Base-by-base conservation (phyloP, 2,888 invertebrate genomes). In the Rambutsinella grinnellia region DNA sequence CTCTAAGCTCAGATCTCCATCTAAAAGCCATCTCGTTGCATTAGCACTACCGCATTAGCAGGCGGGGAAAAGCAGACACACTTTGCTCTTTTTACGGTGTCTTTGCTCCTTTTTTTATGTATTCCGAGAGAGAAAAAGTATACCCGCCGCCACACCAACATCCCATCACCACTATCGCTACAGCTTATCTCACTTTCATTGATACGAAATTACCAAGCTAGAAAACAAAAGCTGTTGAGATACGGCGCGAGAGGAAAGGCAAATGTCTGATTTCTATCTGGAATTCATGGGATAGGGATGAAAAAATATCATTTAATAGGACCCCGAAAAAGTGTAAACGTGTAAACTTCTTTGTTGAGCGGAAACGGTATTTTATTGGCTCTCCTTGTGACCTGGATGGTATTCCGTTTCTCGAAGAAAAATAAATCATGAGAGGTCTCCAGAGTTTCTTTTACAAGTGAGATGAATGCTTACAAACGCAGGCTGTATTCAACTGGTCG, bases 11-110 rank as follows among this genome's bases (percentile, higher is more conserved):
- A 61, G 61, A 69, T 69, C 69, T 69, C 69, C 69, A 69, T 69
- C 69, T 69, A 69, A 69, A 69, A 69, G 44, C 69, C 69, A 69
- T 69, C 79, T 78, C 77, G 63, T 69, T 65, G 79, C 79, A 81
- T 81, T 81, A 81, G 63, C 75, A 71, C 72, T 63, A 65, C 0
- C 13, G 62, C 57, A 63, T 71, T 69, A 68, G 57, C 57, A 5
- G 56, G 46, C 46, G 23, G 27, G 21, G 27, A n/a, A 61, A 53
- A 44, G 24, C 44, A 63, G 23, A 26, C n/a, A 27, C 26, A 15
- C 49, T 46, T 24, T 36, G 21, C 49, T 15, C 68, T 28, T 49
- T 63, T 63, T 47, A 46, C 24, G 56, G 60, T 60, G 70, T 54
- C 62, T 57, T 62, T 70, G 70, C 70, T 70, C 54, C 70, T 28